phyloP scores from a whole-genome alignment of 2,113 vertebrate species.

The Prinia subflava region DNA sequence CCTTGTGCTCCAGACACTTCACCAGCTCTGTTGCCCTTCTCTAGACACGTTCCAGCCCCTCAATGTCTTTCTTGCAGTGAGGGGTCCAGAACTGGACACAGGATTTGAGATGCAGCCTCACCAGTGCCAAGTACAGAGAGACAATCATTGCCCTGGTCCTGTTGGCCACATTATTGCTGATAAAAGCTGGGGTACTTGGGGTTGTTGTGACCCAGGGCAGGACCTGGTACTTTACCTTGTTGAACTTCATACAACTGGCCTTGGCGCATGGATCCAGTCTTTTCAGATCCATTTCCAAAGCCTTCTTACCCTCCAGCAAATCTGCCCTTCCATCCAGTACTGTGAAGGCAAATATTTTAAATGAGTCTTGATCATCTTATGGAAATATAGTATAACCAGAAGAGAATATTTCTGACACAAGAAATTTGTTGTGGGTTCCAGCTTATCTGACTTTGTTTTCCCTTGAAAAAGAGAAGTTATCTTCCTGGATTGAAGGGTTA shows the following conservation, averaged over 20 bases:
- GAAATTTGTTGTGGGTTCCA: neutral
- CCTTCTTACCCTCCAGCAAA: neutral
- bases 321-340: neutral
- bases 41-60: accelerated
- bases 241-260: too few species aligned
- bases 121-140: accelerated
- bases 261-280: neutral
- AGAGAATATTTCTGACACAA: neutral
- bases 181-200: neutral
- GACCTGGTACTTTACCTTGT: neutral
- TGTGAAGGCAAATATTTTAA: neutral
- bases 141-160: neutral
- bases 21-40: neutral
- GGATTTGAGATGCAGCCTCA: neutral
- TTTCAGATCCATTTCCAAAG: neutral
- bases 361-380: neutral
- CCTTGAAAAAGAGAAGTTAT: neutral
- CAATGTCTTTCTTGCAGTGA: neutral
- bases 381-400: neutral
- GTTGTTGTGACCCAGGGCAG: neutral
- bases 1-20: neutral
- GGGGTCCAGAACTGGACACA: neutral
- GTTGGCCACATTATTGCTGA: neutral
- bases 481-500: neutral
- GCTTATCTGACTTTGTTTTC: neutral